These are phyloP conservation scores for Tachina fera DNA, from an alignment of 2,888 invertebrate species.

Conservation along the genomic window DNA sequence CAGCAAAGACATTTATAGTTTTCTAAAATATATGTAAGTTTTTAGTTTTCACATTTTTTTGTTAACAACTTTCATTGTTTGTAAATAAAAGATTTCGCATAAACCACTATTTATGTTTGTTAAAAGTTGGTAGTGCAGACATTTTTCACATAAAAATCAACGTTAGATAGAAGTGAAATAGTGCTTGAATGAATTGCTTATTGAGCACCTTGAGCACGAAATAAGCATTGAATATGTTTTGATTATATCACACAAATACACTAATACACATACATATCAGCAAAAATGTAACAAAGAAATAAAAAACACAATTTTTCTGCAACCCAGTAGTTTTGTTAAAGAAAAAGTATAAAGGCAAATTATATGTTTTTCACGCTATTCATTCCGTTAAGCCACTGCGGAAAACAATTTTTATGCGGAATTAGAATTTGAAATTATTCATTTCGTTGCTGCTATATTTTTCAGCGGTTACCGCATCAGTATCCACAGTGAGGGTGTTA, in stretches of 20 bases:
- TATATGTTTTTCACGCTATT: too few species aligned
- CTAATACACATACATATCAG: not conserved
- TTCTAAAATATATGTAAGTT: not conserved
- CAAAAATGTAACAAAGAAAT: not conserved
- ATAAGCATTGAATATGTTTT: conserved; percentile 70
- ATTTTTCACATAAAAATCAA: conserved; percentile 61
- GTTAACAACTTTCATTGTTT: conserved; percentile 17
- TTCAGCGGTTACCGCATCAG: too few species aligned
- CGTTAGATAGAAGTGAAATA: conserved; percentile 70
- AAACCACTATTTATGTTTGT: conserved; percentile 47
- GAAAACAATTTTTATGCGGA: too few species aligned
- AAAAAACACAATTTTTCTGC: not conserved
- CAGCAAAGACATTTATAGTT: not conserved
- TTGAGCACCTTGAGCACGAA: conserved; percentile 74
- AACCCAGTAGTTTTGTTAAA: not conserved
- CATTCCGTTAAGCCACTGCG: too few species aligned
- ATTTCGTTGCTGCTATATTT: too few species aligned
- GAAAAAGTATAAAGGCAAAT: too few species aligned
- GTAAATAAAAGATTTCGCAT: conserved; percentile 44
- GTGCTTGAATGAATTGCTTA: conserved; percentile 74
- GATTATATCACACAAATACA: conserved; percentile 42
- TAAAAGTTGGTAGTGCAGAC: conserved; percentile 40
- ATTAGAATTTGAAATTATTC: too few species aligned
- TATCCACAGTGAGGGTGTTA: too few species aligned
- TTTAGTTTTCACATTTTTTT: conserved; percentile 18